These are phyloP conservation scores for Centropus unirufus DNA, from an alignment of 2,113 vertebrate species.

Conservation along the genomic window DNA sequence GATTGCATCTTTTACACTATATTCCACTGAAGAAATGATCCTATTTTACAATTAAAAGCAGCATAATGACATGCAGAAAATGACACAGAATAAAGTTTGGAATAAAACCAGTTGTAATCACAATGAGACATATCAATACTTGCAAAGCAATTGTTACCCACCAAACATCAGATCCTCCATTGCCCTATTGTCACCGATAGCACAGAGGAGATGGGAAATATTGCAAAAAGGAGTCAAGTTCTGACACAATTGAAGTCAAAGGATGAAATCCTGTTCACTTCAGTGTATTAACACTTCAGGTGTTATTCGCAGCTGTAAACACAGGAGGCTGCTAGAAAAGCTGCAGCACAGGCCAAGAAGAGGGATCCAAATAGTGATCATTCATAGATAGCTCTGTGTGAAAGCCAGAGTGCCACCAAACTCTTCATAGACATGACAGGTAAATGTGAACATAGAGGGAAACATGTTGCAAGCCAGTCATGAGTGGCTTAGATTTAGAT, in stretches of 20 bases:
- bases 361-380: background rate
- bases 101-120: background rate
- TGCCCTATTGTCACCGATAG: accelerated
- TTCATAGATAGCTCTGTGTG: background rate
- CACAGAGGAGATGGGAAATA: background rate
- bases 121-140: background rate
- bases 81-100: background rate
- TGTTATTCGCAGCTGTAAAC: background rate
- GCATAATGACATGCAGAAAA: background rate
- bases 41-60: background rate
- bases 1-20: background rate
- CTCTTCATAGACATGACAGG: background rate
- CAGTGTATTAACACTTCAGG: too few relatives aligned
- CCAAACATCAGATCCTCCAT: accelerated
- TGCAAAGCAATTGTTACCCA: background rate
- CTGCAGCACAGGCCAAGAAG: background rate
- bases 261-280: background rate
- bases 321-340: background rate
- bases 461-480: background rate
- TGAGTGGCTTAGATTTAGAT: background rate
- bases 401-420: background rate
- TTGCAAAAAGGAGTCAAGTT: background rate
- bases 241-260: background rate
- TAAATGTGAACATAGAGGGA: background rate
- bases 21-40: background rate